phyloP scores from a whole-genome alignment of 2,888 invertebrate genomes.

The Xestia rhomboidea region DNA sequence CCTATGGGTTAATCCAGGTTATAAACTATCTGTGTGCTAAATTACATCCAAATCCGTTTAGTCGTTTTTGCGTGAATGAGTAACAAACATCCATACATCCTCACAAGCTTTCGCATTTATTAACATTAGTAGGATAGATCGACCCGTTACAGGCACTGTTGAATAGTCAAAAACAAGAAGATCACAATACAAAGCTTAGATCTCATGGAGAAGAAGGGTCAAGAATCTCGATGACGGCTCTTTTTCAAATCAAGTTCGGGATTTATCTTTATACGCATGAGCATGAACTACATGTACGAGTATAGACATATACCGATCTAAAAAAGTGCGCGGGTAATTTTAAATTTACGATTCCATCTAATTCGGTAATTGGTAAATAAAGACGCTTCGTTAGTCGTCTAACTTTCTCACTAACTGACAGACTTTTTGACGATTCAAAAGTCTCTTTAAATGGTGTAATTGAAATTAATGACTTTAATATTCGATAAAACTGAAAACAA shows the following conservation, averaged over 20 bases:
- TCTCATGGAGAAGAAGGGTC: background rate
- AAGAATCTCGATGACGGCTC: background rate
- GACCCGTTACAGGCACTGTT: background rate
- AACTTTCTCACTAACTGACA: conserved; percentile 15
- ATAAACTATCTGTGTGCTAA: too few species aligned
- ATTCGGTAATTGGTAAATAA: conserved; percentile 6
- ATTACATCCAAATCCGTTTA: too few species aligned
- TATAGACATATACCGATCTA: background rate
- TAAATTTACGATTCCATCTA: background rate
- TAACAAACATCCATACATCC: too few species aligned
- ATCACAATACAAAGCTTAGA: background rate
- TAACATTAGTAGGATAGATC: background rate
- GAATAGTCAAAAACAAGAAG: background rate
- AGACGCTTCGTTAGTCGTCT: background rate
- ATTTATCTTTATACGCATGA: background rate
- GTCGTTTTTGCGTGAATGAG: too few species aligned
- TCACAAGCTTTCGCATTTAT: too few species aligned
- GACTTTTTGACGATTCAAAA: conserved; percentile 28
- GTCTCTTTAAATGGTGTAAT: conserved; percentile 19
- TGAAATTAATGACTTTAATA: conserved; percentile 34
- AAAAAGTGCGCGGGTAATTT: background rate
- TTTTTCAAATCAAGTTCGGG: background rate
- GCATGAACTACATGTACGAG: background rate
- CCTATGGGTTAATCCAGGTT: too few species aligned
- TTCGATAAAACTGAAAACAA: conserved; percentile 17